phyloP scores from a whole-genome alignment of 2,888 invertebrate species.

The Macrophya alboannulata region DNA sequence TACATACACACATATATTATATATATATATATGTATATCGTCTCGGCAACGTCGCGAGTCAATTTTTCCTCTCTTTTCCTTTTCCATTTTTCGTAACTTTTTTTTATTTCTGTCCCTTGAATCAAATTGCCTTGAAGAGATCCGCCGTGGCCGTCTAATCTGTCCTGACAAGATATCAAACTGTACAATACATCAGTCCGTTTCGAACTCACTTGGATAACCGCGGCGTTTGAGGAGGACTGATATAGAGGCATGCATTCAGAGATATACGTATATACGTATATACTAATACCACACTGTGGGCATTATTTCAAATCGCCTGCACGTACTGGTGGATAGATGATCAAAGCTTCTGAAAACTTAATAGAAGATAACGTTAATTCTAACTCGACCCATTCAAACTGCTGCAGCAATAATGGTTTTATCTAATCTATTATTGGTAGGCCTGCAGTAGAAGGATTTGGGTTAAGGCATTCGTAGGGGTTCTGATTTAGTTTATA shows the following conservation, averaged over 20 bases:
- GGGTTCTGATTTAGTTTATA: constrained; percentile 45
- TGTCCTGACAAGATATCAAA: background rate
- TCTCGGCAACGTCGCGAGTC: background rate
- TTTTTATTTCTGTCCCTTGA: background rate
- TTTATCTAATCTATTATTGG: constrained; percentile 43
- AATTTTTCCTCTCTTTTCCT: background rate
- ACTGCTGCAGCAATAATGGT: background rate
- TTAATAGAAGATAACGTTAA: constrained; percentile 30
- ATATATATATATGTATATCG: background rate
- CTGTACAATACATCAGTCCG: constrained; percentile 11
- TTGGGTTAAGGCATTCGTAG: constrained; percentile 2
- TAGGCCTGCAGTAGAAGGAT: background rate
- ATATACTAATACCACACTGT: background rate
- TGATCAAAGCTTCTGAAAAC: constrained; percentile 25
- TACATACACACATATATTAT: no score
- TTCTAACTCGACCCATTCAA: background rate
- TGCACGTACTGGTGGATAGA: background rate
- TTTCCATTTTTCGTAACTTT: background rate
- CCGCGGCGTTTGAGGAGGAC: background rate
- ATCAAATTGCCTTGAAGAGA: background rate
- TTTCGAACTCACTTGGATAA: background rate
- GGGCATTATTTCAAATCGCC: constrained; percentile 12
- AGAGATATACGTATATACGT: background rate
- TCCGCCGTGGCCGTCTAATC: background rate
- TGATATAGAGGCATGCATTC: background rate